Percentiles rank a stretch among this genome's conserved stretches.
These are phyloP conservation scores for Limnodromus scolopaceus DNA, from an alignment of 2,797 vertebrate genomes.

Conservation along the genomic window DNA sequence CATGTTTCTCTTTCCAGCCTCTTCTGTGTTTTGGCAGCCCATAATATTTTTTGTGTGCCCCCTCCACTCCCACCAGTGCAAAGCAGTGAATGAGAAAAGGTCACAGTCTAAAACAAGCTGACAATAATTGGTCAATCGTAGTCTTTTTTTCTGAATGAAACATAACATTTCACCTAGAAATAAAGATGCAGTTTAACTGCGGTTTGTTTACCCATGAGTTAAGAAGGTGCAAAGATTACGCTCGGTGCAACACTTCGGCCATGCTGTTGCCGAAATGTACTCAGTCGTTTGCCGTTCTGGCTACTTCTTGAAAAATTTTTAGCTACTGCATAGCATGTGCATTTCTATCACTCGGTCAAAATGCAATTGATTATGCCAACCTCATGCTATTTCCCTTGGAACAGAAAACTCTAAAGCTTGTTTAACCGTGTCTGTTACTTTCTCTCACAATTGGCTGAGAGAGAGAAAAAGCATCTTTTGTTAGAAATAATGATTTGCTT, in stretches of 20 bases:
- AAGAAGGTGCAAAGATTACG: neutral
- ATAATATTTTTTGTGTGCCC: neutral
- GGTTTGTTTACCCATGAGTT: neutral
- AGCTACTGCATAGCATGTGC: neutral
- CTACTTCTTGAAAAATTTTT: neutral
- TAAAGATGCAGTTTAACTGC: neutral
- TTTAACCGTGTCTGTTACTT: neutral
- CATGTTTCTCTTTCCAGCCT: neutral
- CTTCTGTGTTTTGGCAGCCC: neutral
- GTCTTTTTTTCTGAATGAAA: neutral
- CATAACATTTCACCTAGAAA: neutral
- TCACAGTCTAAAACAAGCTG: neutral
- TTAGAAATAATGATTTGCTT: conserved; percentile 49
- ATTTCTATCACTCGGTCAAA: conserved; percentile 2
- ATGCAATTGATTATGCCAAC: neutral
- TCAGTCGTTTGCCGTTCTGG: neutral
- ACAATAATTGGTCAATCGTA: neutral
- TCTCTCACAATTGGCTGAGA: conserved; percentile 6
- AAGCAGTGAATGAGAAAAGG: neutral
- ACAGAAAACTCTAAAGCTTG: neutral
- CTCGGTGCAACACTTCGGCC: neutral
- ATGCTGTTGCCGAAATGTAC: neutral
- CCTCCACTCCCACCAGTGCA: neutral
- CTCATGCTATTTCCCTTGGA: neutral
- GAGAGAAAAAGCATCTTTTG: conserved; percentile 25